Percentiles rank a stretch among this genome's conserved stretches.
Evolutionary conservation across 1,140 invertebrate genomes (phyloP).

Genomic region (Lineus longissimus): DNA sequence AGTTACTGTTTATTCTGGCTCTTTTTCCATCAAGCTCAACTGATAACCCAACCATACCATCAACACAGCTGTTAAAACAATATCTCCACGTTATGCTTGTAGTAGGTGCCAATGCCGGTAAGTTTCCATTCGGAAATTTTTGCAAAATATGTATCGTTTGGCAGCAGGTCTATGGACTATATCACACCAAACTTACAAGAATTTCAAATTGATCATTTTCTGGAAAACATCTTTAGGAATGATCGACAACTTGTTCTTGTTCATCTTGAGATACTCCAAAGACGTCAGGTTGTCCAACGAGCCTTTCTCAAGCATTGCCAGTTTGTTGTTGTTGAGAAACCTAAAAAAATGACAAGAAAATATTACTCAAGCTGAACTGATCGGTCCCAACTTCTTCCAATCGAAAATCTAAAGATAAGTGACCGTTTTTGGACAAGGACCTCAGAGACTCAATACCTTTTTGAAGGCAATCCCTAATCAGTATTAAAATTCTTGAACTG

Average conservation of each 20-base stretch:
- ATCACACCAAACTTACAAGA: slow-evolving; percentile 61
- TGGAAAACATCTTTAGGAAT: slow-evolving; percentile 71
- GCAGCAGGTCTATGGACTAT: no score
- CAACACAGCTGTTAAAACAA: no score
- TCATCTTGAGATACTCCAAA: slow-evolving; percentile 72
- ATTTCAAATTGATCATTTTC: slow-evolving; percentile 65
- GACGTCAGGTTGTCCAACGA: slow-evolving; percentile 69
- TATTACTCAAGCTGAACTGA: no score
- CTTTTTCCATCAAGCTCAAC: no score
- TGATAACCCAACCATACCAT: no score
- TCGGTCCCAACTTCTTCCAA: no score
- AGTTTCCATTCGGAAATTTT: no score
- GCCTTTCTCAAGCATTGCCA: slow-evolving; percentile 64
- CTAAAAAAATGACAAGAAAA: slow-evolving; percentile 50
- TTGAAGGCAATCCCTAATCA: not conserved
- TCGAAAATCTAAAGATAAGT: not conserved
- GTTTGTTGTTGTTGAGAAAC: slow-evolving; percentile 71
- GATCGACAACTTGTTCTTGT: slow-evolving; percentile 70
- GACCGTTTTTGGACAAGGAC: not conserved
- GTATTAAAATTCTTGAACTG: slow-evolving; percentile 43
- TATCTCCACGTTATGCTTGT: no score
- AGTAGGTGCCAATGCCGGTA: no score
- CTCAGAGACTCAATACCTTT: not conserved
- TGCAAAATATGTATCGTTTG: no score
- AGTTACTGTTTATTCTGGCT: no score